A percentile compares a stretch with the other conserved stretches of the same genome.
phyloP scores from a whole-genome alignment of 2,113 vertebrate genomes.

The Ptilorrhoa leucosticta region DNA sequence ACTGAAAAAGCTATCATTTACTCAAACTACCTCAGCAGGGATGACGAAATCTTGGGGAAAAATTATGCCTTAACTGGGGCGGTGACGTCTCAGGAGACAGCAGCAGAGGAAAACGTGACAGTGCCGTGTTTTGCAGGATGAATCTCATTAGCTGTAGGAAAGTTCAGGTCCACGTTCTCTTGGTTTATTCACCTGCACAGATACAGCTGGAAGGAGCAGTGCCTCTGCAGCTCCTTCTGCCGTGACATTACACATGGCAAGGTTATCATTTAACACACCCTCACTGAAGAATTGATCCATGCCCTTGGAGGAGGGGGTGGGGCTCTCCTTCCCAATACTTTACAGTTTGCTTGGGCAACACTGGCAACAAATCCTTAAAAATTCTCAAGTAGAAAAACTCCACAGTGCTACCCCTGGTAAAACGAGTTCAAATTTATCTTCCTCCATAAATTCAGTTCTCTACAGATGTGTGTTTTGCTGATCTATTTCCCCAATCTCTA shows the following conservation, averaged over 20 bases:
- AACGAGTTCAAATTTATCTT: not conserved
- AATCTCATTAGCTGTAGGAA: not conserved
- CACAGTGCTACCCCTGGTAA: not conserved
- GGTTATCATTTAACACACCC: conserved; percentile 61
- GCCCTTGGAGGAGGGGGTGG: not conserved
- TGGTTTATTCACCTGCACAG: conserved; percentile 35
- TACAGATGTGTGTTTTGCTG: not conserved
- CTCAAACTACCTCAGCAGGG: not conserved
- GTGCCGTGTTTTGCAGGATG: not conserved
- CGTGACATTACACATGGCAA: conserved; percentile 68
- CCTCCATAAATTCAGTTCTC: not conserved
- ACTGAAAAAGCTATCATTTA: not conserved
- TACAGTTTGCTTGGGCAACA: conserved; percentile 1
- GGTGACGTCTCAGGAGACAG: not conserved
- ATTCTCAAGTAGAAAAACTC: not conserved
- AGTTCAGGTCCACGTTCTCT: not conserved
- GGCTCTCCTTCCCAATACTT: not conserved
- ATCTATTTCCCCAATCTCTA: not conserved
- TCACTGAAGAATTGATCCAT: conserved; percentile 60
- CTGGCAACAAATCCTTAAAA: conserved; percentile 13
- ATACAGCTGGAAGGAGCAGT: conserved; percentile 25
- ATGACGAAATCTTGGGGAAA: not conserved
- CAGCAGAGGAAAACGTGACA: not conserved
- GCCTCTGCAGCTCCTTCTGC: conserved; percentile 52
- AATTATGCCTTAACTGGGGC: not conserved